These are phyloP conservation scores for Xestia ashworthii DNA, from an alignment of 2,888 invertebrate species.

Conservation along the genomic window DNA sequence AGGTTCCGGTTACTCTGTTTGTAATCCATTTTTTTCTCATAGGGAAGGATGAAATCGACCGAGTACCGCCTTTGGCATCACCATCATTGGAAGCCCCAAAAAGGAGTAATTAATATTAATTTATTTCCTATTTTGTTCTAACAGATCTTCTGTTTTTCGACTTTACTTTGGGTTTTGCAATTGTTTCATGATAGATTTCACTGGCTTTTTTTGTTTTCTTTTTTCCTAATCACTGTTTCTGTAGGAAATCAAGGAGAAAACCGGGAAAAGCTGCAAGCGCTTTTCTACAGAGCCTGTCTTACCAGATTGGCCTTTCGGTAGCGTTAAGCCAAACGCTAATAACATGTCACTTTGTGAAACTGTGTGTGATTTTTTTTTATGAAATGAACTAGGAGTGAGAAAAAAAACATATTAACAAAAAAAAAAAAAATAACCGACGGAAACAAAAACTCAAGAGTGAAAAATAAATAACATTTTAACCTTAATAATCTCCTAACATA, in stretches of 20 bases:
- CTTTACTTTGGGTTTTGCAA: neutral
- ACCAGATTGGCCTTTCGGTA: neutral
- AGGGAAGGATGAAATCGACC: slow-evolving; percentile 45
- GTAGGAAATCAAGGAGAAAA: neutral
- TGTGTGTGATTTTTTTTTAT: neutral
- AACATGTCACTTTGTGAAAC: neutral
- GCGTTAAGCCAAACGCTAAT: neutral
- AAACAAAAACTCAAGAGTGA: neutral
- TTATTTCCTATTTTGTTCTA: slow-evolving; percentile 35
- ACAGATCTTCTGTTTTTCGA: slow-evolving; percentile 5
- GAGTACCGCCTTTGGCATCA: slow-evolving; percentile 55
- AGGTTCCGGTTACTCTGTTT: neutral
- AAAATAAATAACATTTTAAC: neutral
- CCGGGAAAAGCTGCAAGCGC: neutral
- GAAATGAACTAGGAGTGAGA: too few species aligned
- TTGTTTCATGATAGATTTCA: neutral
- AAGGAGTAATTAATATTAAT: slow-evolving; percentile 51
- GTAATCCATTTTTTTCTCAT: slow-evolving; percentile 47
- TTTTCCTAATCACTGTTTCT: neutral
- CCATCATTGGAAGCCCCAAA: slow-evolving; percentile 62
- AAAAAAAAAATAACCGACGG: neutral
- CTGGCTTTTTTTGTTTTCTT: neutral
- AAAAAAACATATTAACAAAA: too few species aligned
- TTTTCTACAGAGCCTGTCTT: neutral
- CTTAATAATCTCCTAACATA: too few species aligned